Base-by-base conservation (phyloP, 2,888 invertebrate genomes). In the Drosophila sordidapex region DNA sequence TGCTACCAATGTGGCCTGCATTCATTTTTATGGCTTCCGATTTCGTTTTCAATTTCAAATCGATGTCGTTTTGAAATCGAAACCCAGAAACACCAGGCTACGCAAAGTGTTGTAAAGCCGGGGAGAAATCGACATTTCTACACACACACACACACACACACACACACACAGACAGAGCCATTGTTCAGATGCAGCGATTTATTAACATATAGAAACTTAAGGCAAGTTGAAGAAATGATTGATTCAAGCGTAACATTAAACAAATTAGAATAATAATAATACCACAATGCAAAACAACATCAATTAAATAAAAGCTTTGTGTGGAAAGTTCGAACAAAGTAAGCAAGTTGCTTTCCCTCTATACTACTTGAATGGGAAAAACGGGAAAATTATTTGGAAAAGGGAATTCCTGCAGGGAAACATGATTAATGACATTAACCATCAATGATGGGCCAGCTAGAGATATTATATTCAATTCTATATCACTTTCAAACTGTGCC, bases 21-120 rank as follows among this genome's bases (percentile, higher is more conserved):
- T 54, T 56, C 31, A 25, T 4, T 53, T 38, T 38, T 38, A 38
- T 27, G 61, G 40, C 61, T 56, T 61, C 57, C 29, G 36, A 38
- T 60, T 54, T 56, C 56, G 40, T 43, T 43, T 57, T 61, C 61
- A 40, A 54, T 61, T 56, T 54, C 40, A 31, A 56, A 56, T 54
- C 56, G 56, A 18, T 43, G 40, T 57, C 31, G 29, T n/a, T n/a
- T 31, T 33, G 61, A 40, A 56, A 57, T 33, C 31, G 36, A 61
- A 40, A 10, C 21, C 36, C 57, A 40, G 21, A 53, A 29, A 59
- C 43, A 43, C 21, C 29, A 8, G 35, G 27, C 18, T 13, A 13
- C 25, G 56, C 60, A 29, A 53, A 53, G 29, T 60, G 11, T 25
- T 29, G 15, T 18, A 31, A 54, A 2, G 11, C 2, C 31, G 31